Evolutionary conservation across 2,888 invertebrate species (phyloP).

Genomic region (Drosophila neutralis): DNA sequence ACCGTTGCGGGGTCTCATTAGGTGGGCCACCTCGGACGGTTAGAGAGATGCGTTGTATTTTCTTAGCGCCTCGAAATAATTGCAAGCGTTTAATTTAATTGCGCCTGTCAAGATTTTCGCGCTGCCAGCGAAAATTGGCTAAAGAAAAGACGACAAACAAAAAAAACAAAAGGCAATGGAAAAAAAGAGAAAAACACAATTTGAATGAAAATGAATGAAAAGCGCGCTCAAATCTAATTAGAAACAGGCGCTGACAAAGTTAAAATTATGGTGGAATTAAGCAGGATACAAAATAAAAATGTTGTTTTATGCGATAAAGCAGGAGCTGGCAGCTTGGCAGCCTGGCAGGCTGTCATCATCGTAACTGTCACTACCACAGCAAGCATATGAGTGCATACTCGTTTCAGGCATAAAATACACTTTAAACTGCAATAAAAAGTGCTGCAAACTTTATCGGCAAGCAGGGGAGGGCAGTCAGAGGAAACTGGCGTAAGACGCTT

Average conservation of each 20-base stretch:
- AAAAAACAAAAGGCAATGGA: conserved; percentile 12
- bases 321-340: conserved; percentile 30
- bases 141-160: background rate
- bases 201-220: conserved; percentile 62
- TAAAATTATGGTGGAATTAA: conserved; percentile 60
- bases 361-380: conserved; percentile 35
- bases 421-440: conserved; percentile 75
- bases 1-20: conserved; percentile 55
- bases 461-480: background rate
- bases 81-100: conserved; percentile 80
- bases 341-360: conserved; percentile 47
- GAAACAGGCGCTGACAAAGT: conserved; percentile 68
- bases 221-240: conserved; percentile 75
- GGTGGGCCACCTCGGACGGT: conserved; percentile 22
- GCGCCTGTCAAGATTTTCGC: conserved; percentile 69
- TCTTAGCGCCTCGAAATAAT: conserved; percentile 74
- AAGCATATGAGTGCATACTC: conserved; percentile 42
- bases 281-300: conserved; percentile 27
- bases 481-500: conserved; percentile 32
- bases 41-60: conserved; percentile 53
- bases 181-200: conserved; percentile 43
- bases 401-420: conserved; percentile 52
- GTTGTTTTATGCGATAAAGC: conserved; percentile 55
- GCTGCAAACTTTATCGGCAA: conserved; percentile 49
- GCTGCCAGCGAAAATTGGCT: conserved; percentile 30